Evolutionary conservation across 2,888 invertebrate genomes (phyloP).

Genomic region (Helleia helle): DNA sequence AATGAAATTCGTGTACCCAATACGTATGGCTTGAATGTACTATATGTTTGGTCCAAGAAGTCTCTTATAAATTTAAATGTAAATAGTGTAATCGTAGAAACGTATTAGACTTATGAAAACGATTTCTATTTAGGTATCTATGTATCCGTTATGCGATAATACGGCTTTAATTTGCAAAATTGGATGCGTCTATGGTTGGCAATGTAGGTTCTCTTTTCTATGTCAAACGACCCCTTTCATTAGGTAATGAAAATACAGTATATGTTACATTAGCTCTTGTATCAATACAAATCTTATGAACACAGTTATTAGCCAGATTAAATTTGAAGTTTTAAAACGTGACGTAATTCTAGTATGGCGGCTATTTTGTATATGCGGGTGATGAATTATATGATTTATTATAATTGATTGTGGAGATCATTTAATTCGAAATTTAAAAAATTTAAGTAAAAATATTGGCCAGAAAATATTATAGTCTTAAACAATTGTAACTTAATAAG

Average conservation of each 20-base stretch:
- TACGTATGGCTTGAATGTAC: constrained; percentile 49
- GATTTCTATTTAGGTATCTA: constrained; percentile 29
- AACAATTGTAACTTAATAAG: no score
- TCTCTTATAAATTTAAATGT: constrained; percentile 46
- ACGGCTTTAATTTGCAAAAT: constrained; percentile 49
- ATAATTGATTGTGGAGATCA: no score
- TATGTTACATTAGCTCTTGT: constrained; percentile 23
- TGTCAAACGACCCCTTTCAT: constrained; percentile 27
- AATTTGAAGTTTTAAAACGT: no score
- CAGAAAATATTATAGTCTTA: no score
- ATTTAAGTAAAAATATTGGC: no score
- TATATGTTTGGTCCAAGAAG: constrained; percentile 39
- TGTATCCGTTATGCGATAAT: constrained; percentile 27
- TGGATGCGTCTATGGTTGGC: constrained; percentile 34
- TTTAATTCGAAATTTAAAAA: no score
- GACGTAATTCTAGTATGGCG: no score
- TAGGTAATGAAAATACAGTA: constrained; percentile 27
- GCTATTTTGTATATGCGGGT: no score
- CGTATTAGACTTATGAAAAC: constrained; percentile 36
- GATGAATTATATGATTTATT: no score
- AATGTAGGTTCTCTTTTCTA: constrained; percentile 30
- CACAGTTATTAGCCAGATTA: constrained; percentile 21
- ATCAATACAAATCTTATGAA: constrained; percentile 24
- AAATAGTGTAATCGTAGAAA: constrained; percentile 41
- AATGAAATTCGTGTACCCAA: constrained; percentile 44